Evolutionary conservation across 2,797 vertebrate genomes (phyloP).

Genomic region (Channa striata): DNA sequence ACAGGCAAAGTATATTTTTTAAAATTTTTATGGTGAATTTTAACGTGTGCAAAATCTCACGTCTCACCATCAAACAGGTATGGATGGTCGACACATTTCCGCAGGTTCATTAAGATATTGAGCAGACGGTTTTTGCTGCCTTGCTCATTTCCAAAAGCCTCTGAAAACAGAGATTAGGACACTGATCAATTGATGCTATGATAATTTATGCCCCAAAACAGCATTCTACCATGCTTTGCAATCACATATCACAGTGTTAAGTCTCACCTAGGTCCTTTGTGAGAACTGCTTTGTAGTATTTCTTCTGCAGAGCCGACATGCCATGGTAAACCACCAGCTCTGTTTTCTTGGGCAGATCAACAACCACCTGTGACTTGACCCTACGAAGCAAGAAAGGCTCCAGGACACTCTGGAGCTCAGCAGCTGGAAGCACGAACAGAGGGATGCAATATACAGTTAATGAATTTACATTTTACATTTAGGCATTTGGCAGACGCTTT

Average conservation of each 20-base stretch:
- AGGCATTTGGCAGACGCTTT: too few species aligned
- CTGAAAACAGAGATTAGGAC: constrained; percentile 76
- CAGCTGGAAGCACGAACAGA: constrained; percentile 75
- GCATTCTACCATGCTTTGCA: background rate
- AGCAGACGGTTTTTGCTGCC: constrained; percentile 87
- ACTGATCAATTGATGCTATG: background rate
- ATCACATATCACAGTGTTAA: background rate
- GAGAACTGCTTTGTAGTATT: constrained; percentile 92
- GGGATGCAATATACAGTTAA: too few species aligned
- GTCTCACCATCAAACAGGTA: constrained; percentile 94
- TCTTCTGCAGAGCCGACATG: constrained; percentile 92
- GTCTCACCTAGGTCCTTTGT: constrained; percentile 90
- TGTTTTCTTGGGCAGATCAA: constrained; percentile 90
- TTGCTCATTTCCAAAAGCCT: constrained; percentile 87
- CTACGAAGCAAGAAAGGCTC: constrained; percentile 93
- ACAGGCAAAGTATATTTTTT: background rate
- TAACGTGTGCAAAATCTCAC: background rate
- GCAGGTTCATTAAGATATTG: constrained; percentile 92
- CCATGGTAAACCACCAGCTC: constrained; percentile 94
- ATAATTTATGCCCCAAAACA: background rate
- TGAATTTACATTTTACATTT: too few species aligned
- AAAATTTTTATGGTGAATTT: background rate
- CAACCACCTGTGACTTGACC: constrained; percentile 90
- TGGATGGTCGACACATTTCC: constrained; percentile 93
- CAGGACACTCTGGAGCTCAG: constrained; percentile 89